Evolutionary conservation across 1,140 invertebrate species (phyloP).

Genomic region (Camponotus pennsylvanicus): DNA sequence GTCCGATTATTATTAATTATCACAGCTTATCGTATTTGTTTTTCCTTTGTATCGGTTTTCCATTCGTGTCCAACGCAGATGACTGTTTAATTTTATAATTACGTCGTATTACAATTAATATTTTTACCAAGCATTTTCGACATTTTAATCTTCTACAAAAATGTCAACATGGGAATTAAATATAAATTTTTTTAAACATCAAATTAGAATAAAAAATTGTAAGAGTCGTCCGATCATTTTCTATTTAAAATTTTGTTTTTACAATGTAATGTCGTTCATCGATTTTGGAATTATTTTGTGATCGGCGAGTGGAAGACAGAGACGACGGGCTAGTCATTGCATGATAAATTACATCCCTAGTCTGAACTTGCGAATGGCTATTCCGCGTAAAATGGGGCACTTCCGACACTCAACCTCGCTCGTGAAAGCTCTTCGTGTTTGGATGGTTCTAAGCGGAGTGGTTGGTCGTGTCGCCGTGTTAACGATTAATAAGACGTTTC

Average conservation of each 20-base stretch:
- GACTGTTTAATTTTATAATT: constrained; percentile 10
- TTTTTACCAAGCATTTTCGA: not conserved
- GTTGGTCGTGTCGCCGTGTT: constrained; percentile 44
- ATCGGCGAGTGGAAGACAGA: constrained; percentile 32
- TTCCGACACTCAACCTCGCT: constrained; percentile 39
- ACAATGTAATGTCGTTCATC: not conserved
- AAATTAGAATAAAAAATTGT: not conserved
- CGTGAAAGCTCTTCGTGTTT: constrained; percentile 56
- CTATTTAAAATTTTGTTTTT: not conserved
- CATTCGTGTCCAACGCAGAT: not conserved
- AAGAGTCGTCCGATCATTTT: not conserved
- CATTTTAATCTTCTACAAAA: not conserved
- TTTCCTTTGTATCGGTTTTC: not conserved
- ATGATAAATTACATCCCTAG: constrained; percentile 63
- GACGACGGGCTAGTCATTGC: constrained; percentile 32
- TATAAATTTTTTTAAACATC: not conserved
- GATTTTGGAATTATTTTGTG: constrained; percentile 49
- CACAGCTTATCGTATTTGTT: not conserved
- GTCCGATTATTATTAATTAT: constrained; percentile 31
- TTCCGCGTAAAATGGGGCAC: constrained; percentile 65
- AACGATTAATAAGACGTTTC: constrained; percentile 63
- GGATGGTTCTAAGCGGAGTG: constrained; percentile 27
- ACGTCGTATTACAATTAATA: not conserved
- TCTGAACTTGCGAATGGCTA: constrained; percentile 48
- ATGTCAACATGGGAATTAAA: not conserved